These are phyloP conservation scores for Phalanger gymnotis DNA, from an alignment of 2,797 vertebrate genomes.

Conservation along the genomic window DNA sequence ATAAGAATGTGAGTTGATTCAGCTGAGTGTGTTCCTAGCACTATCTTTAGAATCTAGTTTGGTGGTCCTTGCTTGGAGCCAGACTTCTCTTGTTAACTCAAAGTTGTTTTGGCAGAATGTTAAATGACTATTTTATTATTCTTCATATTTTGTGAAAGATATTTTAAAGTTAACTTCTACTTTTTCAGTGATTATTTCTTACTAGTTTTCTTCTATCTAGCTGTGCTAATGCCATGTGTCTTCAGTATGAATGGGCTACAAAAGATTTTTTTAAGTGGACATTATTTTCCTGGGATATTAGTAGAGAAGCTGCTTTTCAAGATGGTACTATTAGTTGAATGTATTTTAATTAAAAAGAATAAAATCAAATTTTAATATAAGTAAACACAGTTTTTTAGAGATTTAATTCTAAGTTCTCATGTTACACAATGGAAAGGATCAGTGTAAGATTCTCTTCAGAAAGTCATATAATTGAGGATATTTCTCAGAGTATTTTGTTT, in stretches of 20 bases:
- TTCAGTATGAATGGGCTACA: constrained; percentile 45
- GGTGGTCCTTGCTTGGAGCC: constrained; percentile 74
- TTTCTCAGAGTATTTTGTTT: constrained; percentile 7
- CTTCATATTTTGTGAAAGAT: constrained; percentile 68
- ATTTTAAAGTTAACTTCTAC: constrained; percentile 68
- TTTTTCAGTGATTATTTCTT: constrained; percentile 33
- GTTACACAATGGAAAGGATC: constrained; percentile 39
- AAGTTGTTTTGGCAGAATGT: constrained; percentile 68
- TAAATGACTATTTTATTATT: constrained; percentile 75
- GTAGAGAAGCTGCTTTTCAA: constrained; percentile 2
- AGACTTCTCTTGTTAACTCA: constrained; percentile 75
- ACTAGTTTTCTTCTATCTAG: constrained; percentile 38
- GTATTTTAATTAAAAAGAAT: constrained; percentile 53
- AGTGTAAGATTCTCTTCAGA: constrained; percentile 38
- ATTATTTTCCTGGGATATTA: constrained; percentile 52
- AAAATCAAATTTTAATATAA: constrained; percentile 36
- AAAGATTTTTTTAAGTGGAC: constrained; percentile 29
- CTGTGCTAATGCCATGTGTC: neutral
- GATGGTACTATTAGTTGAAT: constrained; percentile 38
- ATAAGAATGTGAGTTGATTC: constrained; percentile 77
- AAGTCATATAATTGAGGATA: constrained; percentile 12
- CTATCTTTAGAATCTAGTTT: constrained; percentile 81
- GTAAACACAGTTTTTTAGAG: constrained; percentile 45
- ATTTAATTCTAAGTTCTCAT: constrained; percentile 46
- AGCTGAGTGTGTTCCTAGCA: constrained; percentile 66